phyloP scores from a whole-genome alignment of 2,113 vertebrate species.

The Stegostoma tigrinum region DNA sequence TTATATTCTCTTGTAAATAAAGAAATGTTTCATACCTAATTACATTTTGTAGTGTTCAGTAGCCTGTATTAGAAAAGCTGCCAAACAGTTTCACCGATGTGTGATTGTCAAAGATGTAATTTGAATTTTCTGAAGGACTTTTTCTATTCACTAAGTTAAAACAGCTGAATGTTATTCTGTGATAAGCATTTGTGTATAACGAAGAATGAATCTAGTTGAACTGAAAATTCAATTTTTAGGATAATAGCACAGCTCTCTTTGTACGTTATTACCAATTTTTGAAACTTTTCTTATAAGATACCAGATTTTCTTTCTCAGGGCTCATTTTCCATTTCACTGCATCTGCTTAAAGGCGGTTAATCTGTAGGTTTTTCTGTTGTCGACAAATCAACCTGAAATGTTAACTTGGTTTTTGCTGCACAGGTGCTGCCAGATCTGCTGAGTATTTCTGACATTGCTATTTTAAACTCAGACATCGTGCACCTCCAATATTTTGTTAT shows the following conservation, averaged over 20 bases:
- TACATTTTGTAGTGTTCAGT: background rate
- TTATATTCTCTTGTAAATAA: background rate
- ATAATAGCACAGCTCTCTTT: background rate
- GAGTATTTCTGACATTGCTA: no score
- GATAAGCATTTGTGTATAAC: background rate
- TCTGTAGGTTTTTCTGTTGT: background rate
- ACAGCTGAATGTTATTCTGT: background rate
- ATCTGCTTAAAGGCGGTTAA: background rate
- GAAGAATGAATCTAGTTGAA: background rate
- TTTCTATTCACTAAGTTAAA: background rate
- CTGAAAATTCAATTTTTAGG: background rate
- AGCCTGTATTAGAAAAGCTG: background rate
- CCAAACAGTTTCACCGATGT: background rate
- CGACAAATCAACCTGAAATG: background rate
- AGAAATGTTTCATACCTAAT: background rate
- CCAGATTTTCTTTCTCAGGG: background rate
- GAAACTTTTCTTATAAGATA: background rate
- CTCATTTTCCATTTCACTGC: background rate
- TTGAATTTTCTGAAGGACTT: background rate
- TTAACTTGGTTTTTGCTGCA: no score
- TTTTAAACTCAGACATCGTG: background rate
- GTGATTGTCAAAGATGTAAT: background rate
- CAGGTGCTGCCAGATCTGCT: no score
- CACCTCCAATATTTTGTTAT: background rate
- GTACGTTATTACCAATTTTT: background rate